Evolutionary conservation across 2,113 vertebrate genomes (phyloP).

Genomic region (Protobothrops mucrosquamatus): DNA sequence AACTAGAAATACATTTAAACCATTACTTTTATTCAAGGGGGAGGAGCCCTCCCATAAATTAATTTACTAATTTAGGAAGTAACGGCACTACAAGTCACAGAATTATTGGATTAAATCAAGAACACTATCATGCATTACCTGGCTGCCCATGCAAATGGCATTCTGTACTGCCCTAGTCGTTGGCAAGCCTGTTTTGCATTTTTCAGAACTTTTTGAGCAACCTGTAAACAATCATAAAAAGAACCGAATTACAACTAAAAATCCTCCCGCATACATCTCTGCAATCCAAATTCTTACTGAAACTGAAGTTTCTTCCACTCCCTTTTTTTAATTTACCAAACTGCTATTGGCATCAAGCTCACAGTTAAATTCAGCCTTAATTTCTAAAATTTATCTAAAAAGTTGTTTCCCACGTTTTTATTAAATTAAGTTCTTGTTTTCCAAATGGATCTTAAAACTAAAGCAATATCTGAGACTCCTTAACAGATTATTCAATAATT

Average conservation of each 20-base stretch:
- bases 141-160: slow-evolving; percentile 98
- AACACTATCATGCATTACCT: slow-evolving; percentile 72
- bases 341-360: not conserved
- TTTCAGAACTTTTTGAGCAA: slow-evolving; percentile 96
- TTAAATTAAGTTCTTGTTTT: not conserved
- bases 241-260: not conserved
- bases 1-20: not conserved
- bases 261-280: not conserved
- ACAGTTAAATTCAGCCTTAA: not conserved
- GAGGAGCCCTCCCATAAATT: not conserved
- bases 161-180: slow-evolving; percentile 90
- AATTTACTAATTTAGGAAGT: not conserved
- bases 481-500: not conserved
- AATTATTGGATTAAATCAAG: not conserved
- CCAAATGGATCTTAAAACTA: not conserved
- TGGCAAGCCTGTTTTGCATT: slow-evolving; percentile 93
- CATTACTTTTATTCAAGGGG: not conserved
- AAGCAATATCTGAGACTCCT: not conserved
- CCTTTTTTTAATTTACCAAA: not conserved
- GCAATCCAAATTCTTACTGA: not conserved
- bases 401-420: not conserved
- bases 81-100: not conserved
- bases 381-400: not conserved
- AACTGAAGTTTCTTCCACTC: not conserved
- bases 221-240: slow-evolving; percentile 70